Percentiles rank a stretch among this genome's conserved stretches.
phyloP scores from a whole-genome alignment of 2,888 invertebrate genomes.

The Euplagia quadripunctaria region DNA sequence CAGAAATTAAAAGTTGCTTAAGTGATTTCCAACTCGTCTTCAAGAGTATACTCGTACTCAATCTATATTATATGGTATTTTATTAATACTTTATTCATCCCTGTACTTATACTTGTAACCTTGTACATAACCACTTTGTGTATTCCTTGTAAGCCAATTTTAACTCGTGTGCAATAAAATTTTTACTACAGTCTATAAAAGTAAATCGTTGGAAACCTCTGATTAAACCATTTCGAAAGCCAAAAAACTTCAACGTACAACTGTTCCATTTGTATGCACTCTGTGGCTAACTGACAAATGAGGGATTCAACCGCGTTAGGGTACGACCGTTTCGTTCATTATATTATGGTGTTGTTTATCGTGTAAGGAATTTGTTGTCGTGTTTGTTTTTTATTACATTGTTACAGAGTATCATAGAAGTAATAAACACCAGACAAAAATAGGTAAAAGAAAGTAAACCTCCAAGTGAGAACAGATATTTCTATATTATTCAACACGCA shows the following conservation, averaged over 20 bases:
- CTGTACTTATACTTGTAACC: background rate
- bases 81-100: background rate
- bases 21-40: too few relatives aligned
- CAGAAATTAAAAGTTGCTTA: too few relatives aligned
- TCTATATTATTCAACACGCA: background rate
- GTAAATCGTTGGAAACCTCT: background rate
- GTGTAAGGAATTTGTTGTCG: constrained; percentile 21
- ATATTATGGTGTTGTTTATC: constrained; percentile 34
- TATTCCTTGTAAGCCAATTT: background rate
- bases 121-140: too few relatives aligned
- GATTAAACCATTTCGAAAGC: background rate
- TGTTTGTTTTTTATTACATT: constrained; percentile 3
- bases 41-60: too few relatives aligned
- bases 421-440: background rate
- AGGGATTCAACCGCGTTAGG: constrained; percentile 43
- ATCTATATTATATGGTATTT: too few relatives aligned
- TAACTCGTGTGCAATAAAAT: background rate
- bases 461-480: background rate
- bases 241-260: constrained; percentile 3
- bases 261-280: background rate
- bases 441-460: background rate
- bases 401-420: background rate
- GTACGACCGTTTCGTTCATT: constrained; percentile 25
- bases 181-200: background rate
- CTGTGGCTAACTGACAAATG: constrained; percentile 39